Percentiles rank a stretch among this genome's conserved stretches.
Evolutionary conservation across 2,797 vertebrate genomes (phyloP).

Genomic region (Xenopus petersii): DNA sequence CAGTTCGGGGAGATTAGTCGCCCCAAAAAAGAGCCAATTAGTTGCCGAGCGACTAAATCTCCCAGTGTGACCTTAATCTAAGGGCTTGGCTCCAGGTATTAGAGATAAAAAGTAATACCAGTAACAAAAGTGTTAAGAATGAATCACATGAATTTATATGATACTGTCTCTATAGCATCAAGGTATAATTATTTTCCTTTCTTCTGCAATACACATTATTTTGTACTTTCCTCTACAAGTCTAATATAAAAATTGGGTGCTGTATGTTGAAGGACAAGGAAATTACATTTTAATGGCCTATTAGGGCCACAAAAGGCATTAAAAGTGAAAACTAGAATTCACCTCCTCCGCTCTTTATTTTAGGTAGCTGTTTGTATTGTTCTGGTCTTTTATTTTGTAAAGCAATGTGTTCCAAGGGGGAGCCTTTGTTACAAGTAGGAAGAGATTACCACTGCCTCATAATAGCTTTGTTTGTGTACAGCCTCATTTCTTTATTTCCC

Average conservation of each 20-base stretch:
- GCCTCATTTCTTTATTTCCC: constrained; percentile 49
- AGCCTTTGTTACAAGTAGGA: constrained; percentile 45
- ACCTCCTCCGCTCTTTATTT: constrained; percentile 29
- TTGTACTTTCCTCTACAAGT: neutral
- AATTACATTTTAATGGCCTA: constrained; percentile 37
- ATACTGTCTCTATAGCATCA: too few relatives aligned
- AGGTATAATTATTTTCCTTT: too few relatives aligned
- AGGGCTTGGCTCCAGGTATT: too few relatives aligned
- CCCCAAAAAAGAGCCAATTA: too few relatives aligned
- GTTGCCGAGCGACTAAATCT: too few relatives aligned
- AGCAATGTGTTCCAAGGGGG: constrained; percentile 46
- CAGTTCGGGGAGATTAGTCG: too few relatives aligned
- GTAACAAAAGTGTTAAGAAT: too few relatives aligned
- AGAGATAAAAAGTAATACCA: too few relatives aligned
- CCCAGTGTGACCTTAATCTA: too few relatives aligned
- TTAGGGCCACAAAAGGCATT: constrained; percentile 48
- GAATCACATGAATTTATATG: too few relatives aligned
- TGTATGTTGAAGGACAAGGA: constrained; percentile 17
- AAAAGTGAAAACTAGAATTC: constrained; percentile 41
- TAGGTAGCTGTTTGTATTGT: constrained; percentile 43
- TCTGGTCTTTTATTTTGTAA: constrained; percentile 40
- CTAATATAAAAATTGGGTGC: constrained; percentile 30
- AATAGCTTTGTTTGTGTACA: constrained; percentile 71
- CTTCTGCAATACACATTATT: too few relatives aligned
- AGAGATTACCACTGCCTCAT: constrained; percentile 38